These are phyloP conservation scores for Sinhomidia bicolor DNA, from an alignment of 2,888 invertebrate species.

Conservation along the genomic window DNA sequence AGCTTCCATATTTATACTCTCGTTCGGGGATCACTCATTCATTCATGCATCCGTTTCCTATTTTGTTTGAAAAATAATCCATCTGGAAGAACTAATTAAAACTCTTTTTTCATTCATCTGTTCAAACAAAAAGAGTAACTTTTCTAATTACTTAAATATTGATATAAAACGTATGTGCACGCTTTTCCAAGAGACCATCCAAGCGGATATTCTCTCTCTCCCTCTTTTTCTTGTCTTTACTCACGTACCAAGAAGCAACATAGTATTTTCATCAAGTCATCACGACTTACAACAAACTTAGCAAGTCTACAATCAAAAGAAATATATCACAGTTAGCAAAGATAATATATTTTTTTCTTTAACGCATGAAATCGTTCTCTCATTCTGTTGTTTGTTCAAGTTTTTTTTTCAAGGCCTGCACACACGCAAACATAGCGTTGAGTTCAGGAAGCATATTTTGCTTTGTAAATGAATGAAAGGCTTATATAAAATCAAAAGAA, in stretches of 20 bases:
- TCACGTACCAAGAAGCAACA: not conserved
- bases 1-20: not conserved
- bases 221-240: not conserved
- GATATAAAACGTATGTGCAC: constrained; percentile 57
- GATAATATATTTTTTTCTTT: not conserved
- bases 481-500: not conserved
- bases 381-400: not conserved
- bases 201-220: not conserved
- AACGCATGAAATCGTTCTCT: not conserved
- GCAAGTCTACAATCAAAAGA: not conserved
- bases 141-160: constrained; percentile 72
- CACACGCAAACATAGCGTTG: not conserved
- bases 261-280: constrained; percentile 51
- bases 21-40: not conserved
- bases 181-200: not conserved
- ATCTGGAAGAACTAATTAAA: constrained; percentile 69
- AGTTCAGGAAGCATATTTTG: no score
- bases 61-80: constrained; percentile 66
- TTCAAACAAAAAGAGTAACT: constrained; percentile 49
- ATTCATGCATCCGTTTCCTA: constrained; percentile 32
- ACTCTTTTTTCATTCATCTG: constrained; percentile 55
- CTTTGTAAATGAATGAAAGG: not conserved
- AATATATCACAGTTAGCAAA: not conserved
- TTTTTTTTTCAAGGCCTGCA: not conserved
- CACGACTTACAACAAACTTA: constrained; percentile 14